phyloP scores from a whole-genome alignment of 2,888 invertebrate species.

The Stenoptilia bipunctidactyla region DNA sequence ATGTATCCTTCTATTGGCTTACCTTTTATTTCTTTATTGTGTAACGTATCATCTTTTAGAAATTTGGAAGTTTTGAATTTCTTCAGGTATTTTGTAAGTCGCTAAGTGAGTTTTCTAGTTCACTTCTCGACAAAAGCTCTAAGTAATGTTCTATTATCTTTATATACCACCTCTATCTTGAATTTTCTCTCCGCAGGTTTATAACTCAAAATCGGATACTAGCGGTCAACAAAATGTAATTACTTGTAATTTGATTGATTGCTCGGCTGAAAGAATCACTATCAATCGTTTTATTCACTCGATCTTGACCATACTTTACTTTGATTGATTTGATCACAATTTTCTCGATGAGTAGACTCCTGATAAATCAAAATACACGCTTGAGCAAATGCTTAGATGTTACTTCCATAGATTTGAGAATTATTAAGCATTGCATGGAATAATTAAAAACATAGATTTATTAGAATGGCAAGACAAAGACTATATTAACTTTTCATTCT shows the following conservation, averaged over 20 bases:
- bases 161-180: conserved; percentile 59
- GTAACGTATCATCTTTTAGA: conserved; percentile 7
- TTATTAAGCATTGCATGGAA: conserved; percentile 44
- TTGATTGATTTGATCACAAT: conserved; percentile 47
- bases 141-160: conserved; percentile 34
- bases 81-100: conserved; percentile 41
- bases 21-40: conserved; percentile 15
- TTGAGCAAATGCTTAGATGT: conserved; percentile 50
- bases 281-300: conserved; percentile 51
- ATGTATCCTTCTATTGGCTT: conserved; percentile 1
- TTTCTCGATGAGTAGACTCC: conserved; percentile 47
- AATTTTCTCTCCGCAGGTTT: conserved; percentile 69
- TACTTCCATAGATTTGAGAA: conserved; percentile 24
- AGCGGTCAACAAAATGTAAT: conserved; percentile 71
- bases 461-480: conserved; percentile 23
- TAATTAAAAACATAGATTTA: conserved; percentile 29
- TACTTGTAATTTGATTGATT: conserved; percentile 56
- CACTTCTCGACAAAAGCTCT: conserved; percentile 43
- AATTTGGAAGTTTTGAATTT: conserved; percentile 23
- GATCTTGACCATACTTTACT: conserved; percentile 60
- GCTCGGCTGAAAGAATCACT: conserved; percentile 65
- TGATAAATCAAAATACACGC: conserved; percentile 42
- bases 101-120: conserved; percentile 35
- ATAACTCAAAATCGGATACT: conserved; percentile 71
- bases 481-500: conserved; percentile 47